Evolutionary conservation across 2,113 vertebrate genomes (phyloP).

Genomic region (Tachysurus fulvidraco): DNA sequence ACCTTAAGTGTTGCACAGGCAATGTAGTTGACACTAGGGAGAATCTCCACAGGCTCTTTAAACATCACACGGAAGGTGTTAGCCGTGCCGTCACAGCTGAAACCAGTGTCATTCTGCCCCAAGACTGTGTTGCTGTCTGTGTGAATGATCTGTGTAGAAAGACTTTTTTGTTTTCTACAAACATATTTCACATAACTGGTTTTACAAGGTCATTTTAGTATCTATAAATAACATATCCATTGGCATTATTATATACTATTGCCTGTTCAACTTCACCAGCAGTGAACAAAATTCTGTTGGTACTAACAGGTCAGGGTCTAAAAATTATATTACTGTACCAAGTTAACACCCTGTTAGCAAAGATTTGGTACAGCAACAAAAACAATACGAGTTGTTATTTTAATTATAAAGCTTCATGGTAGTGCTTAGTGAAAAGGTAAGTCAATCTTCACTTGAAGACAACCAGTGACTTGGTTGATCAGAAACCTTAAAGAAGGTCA

Average conservation of each 20-base stretch:
- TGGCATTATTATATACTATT: not conserved
- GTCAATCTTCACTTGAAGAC: not conserved
- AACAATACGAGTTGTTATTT: not conserved
- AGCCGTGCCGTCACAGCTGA: slow-evolving; percentile 86
- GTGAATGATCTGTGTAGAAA: slow-evolving; percentile 80
- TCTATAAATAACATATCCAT: not conserved
- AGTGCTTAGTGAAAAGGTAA: not conserved
- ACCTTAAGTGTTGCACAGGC: slow-evolving; percentile 89
- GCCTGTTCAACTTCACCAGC: not conserved
- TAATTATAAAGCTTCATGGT: not conserved
- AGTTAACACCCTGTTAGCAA: not conserved
- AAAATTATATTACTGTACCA: not conserved
- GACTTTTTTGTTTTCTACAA: slow-evolving; percentile 4
- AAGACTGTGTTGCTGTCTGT: slow-evolving; percentile 87
- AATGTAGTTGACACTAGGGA: slow-evolving; percentile 87
- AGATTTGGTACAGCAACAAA: not conserved
- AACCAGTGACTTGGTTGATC: not conserved
- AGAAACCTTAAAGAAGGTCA: not conserved
- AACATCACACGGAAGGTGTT: slow-evolving; percentile 90
- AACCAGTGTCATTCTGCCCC: slow-evolving; percentile 88
- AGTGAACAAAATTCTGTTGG: not conserved
- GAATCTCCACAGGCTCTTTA: slow-evolving; percentile 86
- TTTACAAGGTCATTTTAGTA: not conserved
- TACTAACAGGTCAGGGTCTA: not conserved
- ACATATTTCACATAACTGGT: not conserved